Conservation (phyloP, 2,113 vertebrate species). For the Bettongia penicillata region DNA sequence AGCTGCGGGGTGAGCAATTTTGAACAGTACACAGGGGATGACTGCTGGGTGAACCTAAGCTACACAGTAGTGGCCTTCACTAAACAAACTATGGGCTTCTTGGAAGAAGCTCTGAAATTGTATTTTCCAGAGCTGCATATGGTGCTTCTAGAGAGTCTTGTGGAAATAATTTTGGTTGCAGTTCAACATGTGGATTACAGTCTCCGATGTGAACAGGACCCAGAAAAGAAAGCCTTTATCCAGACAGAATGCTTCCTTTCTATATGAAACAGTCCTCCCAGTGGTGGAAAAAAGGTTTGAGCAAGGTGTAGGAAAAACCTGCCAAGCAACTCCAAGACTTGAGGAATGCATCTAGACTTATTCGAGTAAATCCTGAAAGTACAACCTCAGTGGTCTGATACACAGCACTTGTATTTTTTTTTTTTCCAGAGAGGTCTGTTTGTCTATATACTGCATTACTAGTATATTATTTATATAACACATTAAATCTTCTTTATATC, state of each 20-base stretch:
- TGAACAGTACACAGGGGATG: slow-evolving; percentile 95
- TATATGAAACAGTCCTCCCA: slow-evolving; percentile 96
- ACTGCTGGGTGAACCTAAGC: slow-evolving; percentile 99
- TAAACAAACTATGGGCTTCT: slow-evolving; percentile 97
- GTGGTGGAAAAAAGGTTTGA: slow-evolving; percentile 97
- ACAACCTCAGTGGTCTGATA: slow-evolving; percentile 94
- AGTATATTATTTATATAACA: slow-evolving; percentile 57
- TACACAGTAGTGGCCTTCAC: slow-evolving; percentile 98
- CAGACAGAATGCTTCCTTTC: slow-evolving; percentile 93
- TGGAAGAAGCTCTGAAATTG: slow-evolving; percentile 97
- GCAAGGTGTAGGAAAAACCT: slow-evolving; percentile 95
- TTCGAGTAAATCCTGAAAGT: slow-evolving; percentile 95
- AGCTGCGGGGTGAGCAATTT: slow-evolving; percentile 91
- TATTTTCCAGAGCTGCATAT: slow-evolving; percentile 98
- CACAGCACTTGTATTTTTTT: neutral
- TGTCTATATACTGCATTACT: neutral
- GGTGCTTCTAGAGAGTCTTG: slow-evolving; percentile 96
- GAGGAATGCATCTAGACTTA: slow-evolving; percentile 90
- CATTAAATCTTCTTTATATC: slow-evolving; percentile 23
- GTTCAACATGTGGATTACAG: slow-evolving; percentile 99
- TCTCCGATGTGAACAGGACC: slow-evolving; percentile 96
- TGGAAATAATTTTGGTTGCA: slow-evolving; percentile 96
- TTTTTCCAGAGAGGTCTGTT: neutral
- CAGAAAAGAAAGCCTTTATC: slow-evolving; percentile 96
- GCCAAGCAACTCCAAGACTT: slow-evolving; percentile 98